Percentiles rank a stretch among this genome's conserved stretches.
Conservation (phyloP, 1,140 invertebrate genomes). For the Aphis gossypii region DNA sequence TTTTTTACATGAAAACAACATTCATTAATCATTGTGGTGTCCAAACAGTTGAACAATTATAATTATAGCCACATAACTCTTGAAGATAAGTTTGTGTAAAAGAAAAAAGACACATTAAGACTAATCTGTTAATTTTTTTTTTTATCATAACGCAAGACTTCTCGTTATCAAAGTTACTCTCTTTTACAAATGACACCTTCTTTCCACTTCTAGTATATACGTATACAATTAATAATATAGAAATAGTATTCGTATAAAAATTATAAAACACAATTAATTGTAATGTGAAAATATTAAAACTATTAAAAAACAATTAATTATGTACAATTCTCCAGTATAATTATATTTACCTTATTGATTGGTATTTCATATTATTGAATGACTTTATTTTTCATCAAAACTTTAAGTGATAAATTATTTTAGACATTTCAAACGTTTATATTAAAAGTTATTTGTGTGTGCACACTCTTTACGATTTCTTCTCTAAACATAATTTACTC, state of each 20-base stretch:
- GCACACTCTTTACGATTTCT: not conserved
- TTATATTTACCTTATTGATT: not conserved
- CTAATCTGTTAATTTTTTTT: not conserved
- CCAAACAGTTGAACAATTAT: constrained; percentile 21
- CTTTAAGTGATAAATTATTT: not conserved
- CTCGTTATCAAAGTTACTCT: not conserved
- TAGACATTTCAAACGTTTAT: not conserved
- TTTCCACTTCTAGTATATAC: not conserved
- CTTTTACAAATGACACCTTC: not conserved
- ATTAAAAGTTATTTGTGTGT: not conserved
- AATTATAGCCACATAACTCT: not conserved
- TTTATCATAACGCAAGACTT: not conserved
- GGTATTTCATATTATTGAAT: not conserved
- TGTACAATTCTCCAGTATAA: not conserved
- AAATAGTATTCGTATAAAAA: not conserved
- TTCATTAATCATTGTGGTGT: constrained; percentile 3
- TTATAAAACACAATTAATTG: not conserved
- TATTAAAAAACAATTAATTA: not conserved
- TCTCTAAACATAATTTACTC: not conserved
- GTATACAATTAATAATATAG: not conserved
- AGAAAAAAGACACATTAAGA: not conserved
- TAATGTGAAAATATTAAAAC: not conserved
- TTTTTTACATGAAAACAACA: not conserved
- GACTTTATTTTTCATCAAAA: not conserved
- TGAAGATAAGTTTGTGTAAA: not conserved